Base-by-base conservation (phyloP, 2,797 vertebrate genomes). In the Crax fasciolata region DNA sequence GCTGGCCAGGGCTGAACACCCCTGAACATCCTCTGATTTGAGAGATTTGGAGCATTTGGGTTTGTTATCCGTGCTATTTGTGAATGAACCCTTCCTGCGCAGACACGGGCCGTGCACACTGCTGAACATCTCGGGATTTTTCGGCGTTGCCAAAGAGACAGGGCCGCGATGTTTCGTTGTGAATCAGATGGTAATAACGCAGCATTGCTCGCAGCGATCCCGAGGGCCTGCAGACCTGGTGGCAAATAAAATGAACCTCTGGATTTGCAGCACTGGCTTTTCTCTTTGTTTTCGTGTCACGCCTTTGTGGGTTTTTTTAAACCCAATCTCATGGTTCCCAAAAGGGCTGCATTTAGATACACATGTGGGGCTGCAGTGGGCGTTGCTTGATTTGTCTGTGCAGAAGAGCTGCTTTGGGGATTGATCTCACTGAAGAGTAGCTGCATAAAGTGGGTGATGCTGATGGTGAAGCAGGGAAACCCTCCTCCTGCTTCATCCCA, bases 61-160 rank as follows among this genome's bases (percentile, higher is more conserved):
- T 12, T 63, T 17, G 0, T 65, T 78, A 12, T 24, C 67, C 2
- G 0, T 0, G 4, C 2, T 5, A 4, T 11, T 11, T 14, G 14
- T 30, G 51, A 51, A n/a, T 1, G 32, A 79, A 24, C 59, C 51
- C 62, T 76, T 66, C 25, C 2, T 39, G 66, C 8, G 1, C 68
- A 61, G 57, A 6, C 61, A 57, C 0, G 0, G 59, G 38, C 16
- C 5, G 8, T 2, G 5, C 11, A 43, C 12, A 4, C 27, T 2
- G 44, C 57, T 80, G 32, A 6, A 70, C 62, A 73, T 18, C 93
- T 87, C 94, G 78, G 87, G 82, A n/a, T 49, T 76, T 71, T 48
- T 4, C 28, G 23, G 0, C 1, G 10, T 54, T 85, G 24, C 84
- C 84, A 55, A 79, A 89, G 91, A 89, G 68, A 76, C 0, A 2